Percentiles rank a stretch among this genome's conserved stretches.
phyloP scores from a whole-genome alignment of 1,140 invertebrate genomes.

The Littorina saxatilis region DNA sequence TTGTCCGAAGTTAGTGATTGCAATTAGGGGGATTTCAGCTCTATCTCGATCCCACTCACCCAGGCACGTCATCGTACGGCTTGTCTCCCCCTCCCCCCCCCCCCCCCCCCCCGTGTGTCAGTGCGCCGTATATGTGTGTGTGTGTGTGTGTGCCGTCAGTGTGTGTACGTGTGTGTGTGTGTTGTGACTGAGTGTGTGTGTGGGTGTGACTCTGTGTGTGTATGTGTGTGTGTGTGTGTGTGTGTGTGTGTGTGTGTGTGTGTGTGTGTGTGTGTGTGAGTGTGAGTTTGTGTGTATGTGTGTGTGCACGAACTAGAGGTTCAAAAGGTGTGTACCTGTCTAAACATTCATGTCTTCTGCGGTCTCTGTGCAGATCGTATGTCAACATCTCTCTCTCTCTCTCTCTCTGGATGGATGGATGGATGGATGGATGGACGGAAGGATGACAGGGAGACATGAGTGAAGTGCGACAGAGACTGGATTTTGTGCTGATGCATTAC shows the following conservation, averaged over 20 bases:
- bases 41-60: no score
- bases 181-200: no score
- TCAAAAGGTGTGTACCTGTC: neutral
- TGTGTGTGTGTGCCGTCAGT: conserved; percentile 2
- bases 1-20: neutral
- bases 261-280: conserved; percentile 9
- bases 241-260: conserved; percentile 4
- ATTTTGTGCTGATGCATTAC: no score
- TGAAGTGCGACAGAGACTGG: no score
- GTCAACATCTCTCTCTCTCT: no score
- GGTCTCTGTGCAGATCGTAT: neutral
- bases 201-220: no score
- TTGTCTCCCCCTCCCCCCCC: neutral
- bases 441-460: no score
- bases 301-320: neutral
- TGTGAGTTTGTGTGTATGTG: neutral
- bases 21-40: neutral
- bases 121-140: neutral
- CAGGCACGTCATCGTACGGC: neutral
- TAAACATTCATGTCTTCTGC: neutral
- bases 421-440: no score
- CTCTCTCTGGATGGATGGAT: no score
- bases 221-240: neutral
- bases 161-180: no score
- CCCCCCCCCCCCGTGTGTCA: neutral